phyloP scores from a whole-genome alignment of 2,888 invertebrate genomes.

The Xylota sylvarum region DNA sequence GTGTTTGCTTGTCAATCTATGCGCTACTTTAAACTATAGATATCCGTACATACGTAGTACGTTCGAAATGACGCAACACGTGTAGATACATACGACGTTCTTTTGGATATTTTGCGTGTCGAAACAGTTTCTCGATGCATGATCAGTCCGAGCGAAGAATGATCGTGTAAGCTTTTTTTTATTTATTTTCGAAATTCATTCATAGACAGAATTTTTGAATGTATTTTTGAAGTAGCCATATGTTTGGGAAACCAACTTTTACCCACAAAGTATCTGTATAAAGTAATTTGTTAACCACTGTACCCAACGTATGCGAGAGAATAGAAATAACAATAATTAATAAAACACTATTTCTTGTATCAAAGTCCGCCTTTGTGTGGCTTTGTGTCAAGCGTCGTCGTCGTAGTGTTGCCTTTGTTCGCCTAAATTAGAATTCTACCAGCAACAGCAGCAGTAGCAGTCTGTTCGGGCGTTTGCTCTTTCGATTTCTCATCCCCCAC shows the following conservation, averaged over 20 bases:
- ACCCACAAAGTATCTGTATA: neutral
- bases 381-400: neutral
- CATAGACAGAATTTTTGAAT: neutral
- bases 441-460: neutral
- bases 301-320: neutral
- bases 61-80: slow-evolving; percentile 26
- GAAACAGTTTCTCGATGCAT: slow-evolving; percentile 5
- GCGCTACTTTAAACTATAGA: neutral
- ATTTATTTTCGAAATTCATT: slow-evolving; percentile 12
- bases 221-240: neutral
- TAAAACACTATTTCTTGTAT: slow-evolving; percentile 47
- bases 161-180: neutral
- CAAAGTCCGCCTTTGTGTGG: slow-evolving; percentile 57
- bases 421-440: slow-evolving; percentile 26
- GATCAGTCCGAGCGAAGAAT: neutral
- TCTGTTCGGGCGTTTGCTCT: neutral
- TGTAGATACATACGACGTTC: slow-evolving; percentile 9
- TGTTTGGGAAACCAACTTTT: neutral
- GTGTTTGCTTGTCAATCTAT: slow-evolving; percentile 9
- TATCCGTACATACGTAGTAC: neutral
- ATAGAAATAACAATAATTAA: slow-evolving; percentile 27
- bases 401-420: slow-evolving; percentile 28
- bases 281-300: slow-evolving; percentile 24
- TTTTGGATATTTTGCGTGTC: slow-evolving; percentile 31
- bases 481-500: neutral